Conservation (phyloP, 2,888 invertebrate species). For the Dryococelus australis region DNA sequence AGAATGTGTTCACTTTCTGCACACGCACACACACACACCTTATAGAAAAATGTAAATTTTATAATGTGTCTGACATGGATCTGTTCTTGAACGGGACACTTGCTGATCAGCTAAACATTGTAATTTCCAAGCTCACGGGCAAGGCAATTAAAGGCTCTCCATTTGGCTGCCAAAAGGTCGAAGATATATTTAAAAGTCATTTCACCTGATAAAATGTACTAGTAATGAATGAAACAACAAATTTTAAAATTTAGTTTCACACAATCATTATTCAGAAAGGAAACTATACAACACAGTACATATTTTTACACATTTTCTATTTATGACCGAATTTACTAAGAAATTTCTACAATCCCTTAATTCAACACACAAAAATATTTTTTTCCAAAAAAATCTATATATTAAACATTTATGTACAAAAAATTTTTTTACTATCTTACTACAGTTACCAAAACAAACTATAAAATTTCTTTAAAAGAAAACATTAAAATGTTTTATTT, state of each 20-base stretch:
- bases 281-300: slow-evolving; percentile 10
- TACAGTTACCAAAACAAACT: neutral
- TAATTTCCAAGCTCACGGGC: neutral
- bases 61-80: neutral
- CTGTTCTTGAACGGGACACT: slow-evolving; percentile 1
- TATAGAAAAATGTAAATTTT: neutral
- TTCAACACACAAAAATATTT: slow-evolving; percentile 16
- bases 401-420: neutral
- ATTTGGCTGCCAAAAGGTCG: neutral
- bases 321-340: neutral
- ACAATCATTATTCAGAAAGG: neutral
- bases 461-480: neutral
- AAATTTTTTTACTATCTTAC: slow-evolving; percentile 4
- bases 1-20: neutral
- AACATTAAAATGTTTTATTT: neutral
- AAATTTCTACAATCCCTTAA: neutral
- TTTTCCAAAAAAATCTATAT: neutral
- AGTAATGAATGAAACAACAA: neutral
- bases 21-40: neutral
- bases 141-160: neutral
- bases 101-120: neutral
- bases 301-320: slow-evolving; percentile 2
- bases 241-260: neutral
- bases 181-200: neutral
- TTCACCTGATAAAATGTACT: neutral